These are phyloP conservation scores for Microtus ochrogaster DNA, from an alignment of 2,113 vertebrate genomes.

Conservation along the genomic window DNA sequence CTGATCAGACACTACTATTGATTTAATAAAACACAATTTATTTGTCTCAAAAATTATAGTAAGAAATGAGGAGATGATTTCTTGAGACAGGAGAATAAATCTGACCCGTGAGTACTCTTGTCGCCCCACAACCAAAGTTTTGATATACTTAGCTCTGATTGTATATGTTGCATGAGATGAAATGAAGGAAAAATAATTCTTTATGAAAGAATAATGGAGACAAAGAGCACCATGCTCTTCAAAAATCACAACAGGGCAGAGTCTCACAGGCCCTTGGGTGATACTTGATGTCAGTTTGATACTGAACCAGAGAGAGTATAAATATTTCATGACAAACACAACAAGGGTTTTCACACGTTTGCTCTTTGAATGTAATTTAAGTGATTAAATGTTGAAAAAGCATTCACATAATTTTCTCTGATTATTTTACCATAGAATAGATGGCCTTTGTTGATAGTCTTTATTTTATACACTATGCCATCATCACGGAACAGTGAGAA, in stretches of 20 bases:
- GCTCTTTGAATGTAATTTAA: neutral
- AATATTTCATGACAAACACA: neutral
- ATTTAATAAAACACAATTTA: neutral
- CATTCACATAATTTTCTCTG: neutral
- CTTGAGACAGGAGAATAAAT: neutral
- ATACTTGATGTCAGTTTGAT: neutral
- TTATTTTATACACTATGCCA: neutral
- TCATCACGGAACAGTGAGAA: neutral
- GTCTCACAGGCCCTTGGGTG: neutral
- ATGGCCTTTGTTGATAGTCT: neutral
- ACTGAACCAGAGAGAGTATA: neutral
- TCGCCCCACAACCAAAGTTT: neutral
- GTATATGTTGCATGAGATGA: neutral
- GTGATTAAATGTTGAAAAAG: neutral
- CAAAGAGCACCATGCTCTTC: neutral
- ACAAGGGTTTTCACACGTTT: rapidly evolving
- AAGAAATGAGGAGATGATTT: neutral
- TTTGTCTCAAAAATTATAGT: neutral
- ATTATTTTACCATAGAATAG: neutral
- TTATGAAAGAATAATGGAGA: neutral
- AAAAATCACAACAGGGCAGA: neutral
- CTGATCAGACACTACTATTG: neutral
- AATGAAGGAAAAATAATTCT: neutral
- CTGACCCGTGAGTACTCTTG: neutral
- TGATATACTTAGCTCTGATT: neutral